Base-by-base conservation (phyloP, 2,113 vertebrate genomes). In the Pollimyrus isidori region DNA sequence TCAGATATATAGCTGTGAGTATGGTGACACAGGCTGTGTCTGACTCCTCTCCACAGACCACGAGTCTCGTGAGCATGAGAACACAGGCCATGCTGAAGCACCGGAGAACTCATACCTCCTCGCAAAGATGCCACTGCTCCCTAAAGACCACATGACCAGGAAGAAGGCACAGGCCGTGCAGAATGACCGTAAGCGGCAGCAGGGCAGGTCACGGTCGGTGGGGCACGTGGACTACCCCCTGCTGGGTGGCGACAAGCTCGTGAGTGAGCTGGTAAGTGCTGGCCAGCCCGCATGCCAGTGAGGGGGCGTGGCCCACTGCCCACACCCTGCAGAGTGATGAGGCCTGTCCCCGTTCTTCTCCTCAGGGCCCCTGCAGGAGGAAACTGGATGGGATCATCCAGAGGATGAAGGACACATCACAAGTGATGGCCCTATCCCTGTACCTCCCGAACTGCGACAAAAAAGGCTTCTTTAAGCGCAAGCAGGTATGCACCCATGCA, bases 381-480 rank as follows among this genome's bases (percentile, higher is more conserved):
- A 98, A 98, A 92, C 96, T 99, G 95, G 98, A 99, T 17, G 97
- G 97, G 0, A 97, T 98, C 53, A 96, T 99, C 93, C 97, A 98
- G 94, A 96, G 97, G 90, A 96, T 99, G 94, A 99, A 99, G 92
- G 96, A 97, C 89, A 98, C 97, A 69, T 96, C 96, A 89, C 96
- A 97, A 69, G 96, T 99, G 91, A 97, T 98, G 89, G 97, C 98
- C 46, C 96, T 97, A 0, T 97, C 98, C 0, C 95, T 99, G 90
- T 98, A 99, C 90, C 97, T 99, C 89, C 98, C 98, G 91, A 99
- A 99, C 95, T 99, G 98, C 0, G 98, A 99, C 96, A 97, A 97
- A 89, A 98, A 97, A 92, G 98, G 98, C 46, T 99, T 99, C 96
- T 99, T 98, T 95, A 99, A 99, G 93, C 97, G 98, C 92, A 99